Evolutionary conservation across 2,888 invertebrate genomes (phyloP).

Genomic region (Zele albiditarsus): DNA sequence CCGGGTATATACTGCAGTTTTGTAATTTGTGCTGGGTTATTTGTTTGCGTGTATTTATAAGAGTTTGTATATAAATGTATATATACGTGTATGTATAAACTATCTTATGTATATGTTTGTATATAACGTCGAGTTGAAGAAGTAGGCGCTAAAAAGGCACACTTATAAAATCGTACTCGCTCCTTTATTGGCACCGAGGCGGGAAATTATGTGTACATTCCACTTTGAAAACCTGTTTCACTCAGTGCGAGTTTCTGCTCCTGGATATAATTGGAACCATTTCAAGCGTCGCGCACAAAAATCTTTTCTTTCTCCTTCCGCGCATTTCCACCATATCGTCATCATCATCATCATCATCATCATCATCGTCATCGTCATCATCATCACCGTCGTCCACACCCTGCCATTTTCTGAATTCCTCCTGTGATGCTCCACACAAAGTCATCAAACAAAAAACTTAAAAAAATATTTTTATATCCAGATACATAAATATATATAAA

Average conservation of each 20-base stretch:
- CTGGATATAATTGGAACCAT: conserved; percentile 67
- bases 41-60: not conserved
- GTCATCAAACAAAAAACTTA: not conserved
- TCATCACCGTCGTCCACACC: conserved; percentile 10
- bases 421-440: not conserved
- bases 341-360: conserved; percentile 21
- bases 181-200: conserved; percentile 66
- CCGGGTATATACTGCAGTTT: not conserved
- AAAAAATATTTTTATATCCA: not conserved
- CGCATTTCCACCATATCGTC: conserved; percentile 3
- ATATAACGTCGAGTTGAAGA: conserved; percentile 34
- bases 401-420: conserved; percentile 13
- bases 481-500: not conserved
- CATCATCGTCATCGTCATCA: conserved; percentile 9
- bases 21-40: not conserved
- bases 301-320: conserved; percentile 24
- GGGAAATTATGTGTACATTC: conserved; percentile 70
- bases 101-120: conserved; percentile 6
- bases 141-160: conserved; percentile 67
- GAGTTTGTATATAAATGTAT: too few species aligned
- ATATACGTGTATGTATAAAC: not conserved
- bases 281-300: conserved; percentile 45
- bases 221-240: conserved; percentile 67
- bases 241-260: conserved; percentile 57
- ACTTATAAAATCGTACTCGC: conserved; percentile 67